These are phyloP conservation scores for Sycobia sp. DNA, from an alignment of 1,140 invertebrate species.

Conservation along the genomic window DNA sequence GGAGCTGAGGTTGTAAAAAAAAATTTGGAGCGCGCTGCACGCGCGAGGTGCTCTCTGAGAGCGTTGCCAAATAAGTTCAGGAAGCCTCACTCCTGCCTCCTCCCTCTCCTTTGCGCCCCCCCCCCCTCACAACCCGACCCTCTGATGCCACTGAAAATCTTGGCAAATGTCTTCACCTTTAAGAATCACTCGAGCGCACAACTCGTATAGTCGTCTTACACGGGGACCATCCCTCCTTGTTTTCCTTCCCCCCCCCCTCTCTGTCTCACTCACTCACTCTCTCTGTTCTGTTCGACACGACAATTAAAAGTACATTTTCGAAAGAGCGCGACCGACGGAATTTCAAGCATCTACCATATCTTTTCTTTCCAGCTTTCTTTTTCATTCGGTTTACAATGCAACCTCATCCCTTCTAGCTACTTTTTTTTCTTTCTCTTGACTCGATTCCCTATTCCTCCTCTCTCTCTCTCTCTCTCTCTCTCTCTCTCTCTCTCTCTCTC, in stretches of 20 bases:
- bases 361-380: neutral
- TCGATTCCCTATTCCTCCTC: no score
- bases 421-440: no score
- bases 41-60: conserved; percentile 19
- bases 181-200: conserved; percentile 36
- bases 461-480: no score
- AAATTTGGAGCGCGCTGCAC: conserved; percentile 16
- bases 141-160: conserved; percentile 28
- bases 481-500: no score
- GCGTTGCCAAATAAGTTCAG: conserved; percentile 34
- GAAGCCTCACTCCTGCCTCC: conserved; percentile 13
- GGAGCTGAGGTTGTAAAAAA: conserved; percentile 7
- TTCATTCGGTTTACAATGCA: neutral
- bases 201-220: conserved; percentile 4
- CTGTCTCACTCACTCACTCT: neutral
- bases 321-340: conserved; percentile 9
- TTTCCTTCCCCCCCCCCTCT: neutral
- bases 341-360: neutral
- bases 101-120: no score
- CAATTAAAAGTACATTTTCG: conserved; percentile 48
- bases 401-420: no score
- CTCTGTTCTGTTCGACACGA: conserved; percentile 7
- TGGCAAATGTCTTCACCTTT: conserved; percentile 37
- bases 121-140: no score
- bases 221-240: conserved; percentile 30